Evolutionary conservation across 2,888 invertebrate species (phyloP), one percentile per base, ranked within the genome.

Genomic region (Limnephilus lunatus): DNA sequence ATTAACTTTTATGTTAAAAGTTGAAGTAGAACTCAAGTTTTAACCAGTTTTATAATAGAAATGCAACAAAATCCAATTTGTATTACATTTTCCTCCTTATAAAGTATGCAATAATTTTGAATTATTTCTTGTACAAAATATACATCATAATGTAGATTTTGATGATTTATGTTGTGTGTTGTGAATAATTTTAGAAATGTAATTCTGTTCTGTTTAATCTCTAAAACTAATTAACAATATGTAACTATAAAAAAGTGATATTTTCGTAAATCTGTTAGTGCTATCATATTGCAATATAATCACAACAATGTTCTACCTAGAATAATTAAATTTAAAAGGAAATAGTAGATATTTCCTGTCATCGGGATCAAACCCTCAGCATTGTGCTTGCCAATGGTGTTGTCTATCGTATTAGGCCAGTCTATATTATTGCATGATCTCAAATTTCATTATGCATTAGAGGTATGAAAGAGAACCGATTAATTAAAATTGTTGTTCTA

Each of bases 401-500:
- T 48, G 48, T 48, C 68, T 19, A 68, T 25, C 25, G 25, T 25
- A 68, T 68, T 68, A 68, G 68, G 7, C 68, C 25, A 68, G 25
- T 68, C 7, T n/a, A 68, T 68, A 68, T 68, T 68, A 68, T 68
- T 68, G 68, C 25, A 68, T 68, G 68, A n/a, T 68, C 25, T 25
- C 25, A 25, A 68, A 25, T 9, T 68, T 68, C 68, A 68, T 68
- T 25, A n/a, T 25, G 7, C 25, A 25, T n/a, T 68, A 68, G 25
- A 68, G 68, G 68, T 68, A n/a, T 68, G 9, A 68, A 68, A 68
- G 68, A 25, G 68, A 68, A 7, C 25, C 25, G 68, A 68, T 83
- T 83, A 83, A 83, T 31, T 83, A 35, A 83, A 15, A 83, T 32
- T 32, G 83, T 82, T 19, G 30, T 83, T 83, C 35, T 35, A 83